These are phyloP conservation scores for Chaetodon trifasciatus DNA, from an alignment of 2,797 vertebrate species.

Conservation along the genomic window DNA sequence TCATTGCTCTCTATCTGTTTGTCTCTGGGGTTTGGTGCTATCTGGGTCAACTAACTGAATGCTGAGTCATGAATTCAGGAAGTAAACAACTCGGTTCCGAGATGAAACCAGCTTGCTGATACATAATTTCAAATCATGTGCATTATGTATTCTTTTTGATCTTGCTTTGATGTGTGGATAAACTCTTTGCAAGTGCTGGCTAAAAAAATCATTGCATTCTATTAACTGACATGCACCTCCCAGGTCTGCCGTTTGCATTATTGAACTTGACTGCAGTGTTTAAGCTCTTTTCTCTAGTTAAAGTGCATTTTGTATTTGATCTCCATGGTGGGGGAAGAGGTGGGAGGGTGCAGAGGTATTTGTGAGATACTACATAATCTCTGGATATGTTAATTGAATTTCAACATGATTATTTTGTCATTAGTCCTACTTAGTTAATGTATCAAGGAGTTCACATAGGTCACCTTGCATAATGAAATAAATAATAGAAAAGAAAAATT, in stretches of 20 bases:
- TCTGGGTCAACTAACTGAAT: slow-evolving; percentile 65
- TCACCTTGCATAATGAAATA: background rate
- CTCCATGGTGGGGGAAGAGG: background rate
- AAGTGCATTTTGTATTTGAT: slow-evolving; percentile 15
- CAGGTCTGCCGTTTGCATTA: slow-evolving; percentile 21
- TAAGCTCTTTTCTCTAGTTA: slow-evolving; percentile 18
- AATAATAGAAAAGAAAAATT: slow-evolving; percentile 3
- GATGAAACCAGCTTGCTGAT: slow-evolving; percentile 60
- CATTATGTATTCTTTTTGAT: slow-evolving; percentile 70
- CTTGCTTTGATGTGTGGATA: slow-evolving; percentile 59
- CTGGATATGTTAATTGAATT: slow-evolving; percentile 2
- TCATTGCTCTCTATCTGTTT: slow-evolving; percentile 41
- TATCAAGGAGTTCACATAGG: background rate
- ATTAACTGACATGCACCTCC: slow-evolving; percentile 23
- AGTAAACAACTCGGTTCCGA: slow-evolving; percentile 62
- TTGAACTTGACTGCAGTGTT: slow-evolving; percentile 15
- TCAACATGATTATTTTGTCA: background rate
- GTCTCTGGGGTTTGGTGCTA: slow-evolving; percentile 50
- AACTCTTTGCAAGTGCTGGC: slow-evolving; percentile 29
- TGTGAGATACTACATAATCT: background rate
- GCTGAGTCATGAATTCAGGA: slow-evolving; percentile 69
- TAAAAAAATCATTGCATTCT: slow-evolving; percentile 30
- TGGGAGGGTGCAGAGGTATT: background rate
- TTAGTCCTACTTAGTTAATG: background rate
- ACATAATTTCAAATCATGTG: slow-evolving; percentile 61